Percentiles rank a stretch among this genome's conserved stretches.
These are phyloP conservation scores for Lerista edwardsae DNA, from an alignment of 2,797 vertebrate genomes.

Conservation along the genomic window DNA sequence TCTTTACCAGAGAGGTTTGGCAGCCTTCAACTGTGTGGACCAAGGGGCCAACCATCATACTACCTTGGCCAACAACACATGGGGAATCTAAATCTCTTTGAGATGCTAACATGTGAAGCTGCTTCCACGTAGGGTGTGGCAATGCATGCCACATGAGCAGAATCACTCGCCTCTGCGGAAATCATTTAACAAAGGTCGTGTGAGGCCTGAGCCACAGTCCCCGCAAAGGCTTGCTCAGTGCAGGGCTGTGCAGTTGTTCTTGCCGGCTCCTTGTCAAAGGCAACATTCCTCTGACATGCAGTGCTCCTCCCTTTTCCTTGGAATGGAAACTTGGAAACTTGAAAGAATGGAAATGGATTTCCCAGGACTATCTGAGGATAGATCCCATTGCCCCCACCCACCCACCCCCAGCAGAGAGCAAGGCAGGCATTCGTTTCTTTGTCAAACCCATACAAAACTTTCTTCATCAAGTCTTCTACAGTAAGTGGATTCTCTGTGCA, in stretches of 20 bases:
- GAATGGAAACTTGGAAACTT: neutral
- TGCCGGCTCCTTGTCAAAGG: neutral
- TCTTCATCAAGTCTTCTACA: fast-evolving
- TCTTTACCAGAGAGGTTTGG: slow-evolving; percentile 13
- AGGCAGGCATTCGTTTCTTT: neutral
- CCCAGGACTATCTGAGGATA: neutral
- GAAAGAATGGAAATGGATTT: neutral
- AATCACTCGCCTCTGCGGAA: neutral
- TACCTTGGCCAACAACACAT: neutral
- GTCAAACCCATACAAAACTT: neutral
- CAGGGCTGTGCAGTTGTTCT: neutral
- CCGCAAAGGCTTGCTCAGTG: neutral
- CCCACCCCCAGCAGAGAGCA: neutral
- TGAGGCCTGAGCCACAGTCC: neutral
- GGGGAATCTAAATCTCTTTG: neutral
- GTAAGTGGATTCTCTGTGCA: neutral
- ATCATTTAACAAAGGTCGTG: neutral
- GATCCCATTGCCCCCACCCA: neutral
- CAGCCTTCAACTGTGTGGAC: neutral
- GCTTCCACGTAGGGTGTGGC: fast-evolving
- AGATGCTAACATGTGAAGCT: neutral
- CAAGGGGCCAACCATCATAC: neutral
- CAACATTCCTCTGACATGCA: neutral
- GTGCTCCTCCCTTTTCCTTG: slow-evolving; percentile 8
- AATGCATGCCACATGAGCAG: neutral